Conservation (phyloP, 2,113 vertebrate genomes). For the Ctenomys sociabilis region DNA sequence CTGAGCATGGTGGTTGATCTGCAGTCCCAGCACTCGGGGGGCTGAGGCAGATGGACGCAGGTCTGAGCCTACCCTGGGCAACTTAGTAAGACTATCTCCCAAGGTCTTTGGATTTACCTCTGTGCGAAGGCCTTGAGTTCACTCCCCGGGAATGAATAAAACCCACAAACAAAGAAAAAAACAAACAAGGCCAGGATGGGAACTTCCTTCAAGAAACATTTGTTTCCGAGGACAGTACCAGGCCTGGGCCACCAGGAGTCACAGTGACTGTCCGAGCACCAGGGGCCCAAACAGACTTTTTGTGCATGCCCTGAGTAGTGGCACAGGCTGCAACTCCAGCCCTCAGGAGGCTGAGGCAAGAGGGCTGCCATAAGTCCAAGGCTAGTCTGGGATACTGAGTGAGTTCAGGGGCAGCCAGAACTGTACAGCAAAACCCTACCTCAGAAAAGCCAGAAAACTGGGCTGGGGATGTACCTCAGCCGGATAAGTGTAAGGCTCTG, state of each 20-base stretch:
- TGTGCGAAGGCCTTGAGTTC: not conserved
- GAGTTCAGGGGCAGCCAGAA: not conserved
- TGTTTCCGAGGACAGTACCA: not conserved
- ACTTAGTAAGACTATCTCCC: not conserved
- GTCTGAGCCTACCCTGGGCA: not conserved
- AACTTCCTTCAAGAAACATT: not conserved
- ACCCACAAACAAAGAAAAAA: not conserved
- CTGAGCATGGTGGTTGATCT: not conserved
- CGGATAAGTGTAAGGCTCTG: too few species aligned
- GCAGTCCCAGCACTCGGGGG: not conserved
- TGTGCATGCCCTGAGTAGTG: too few species aligned
- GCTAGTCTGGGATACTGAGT: not conserved
- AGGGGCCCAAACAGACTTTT: not conserved
- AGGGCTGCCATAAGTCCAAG: not conserved
- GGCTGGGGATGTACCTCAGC: too few species aligned
- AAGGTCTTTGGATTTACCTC: not conserved
- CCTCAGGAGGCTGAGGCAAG: not conserved
- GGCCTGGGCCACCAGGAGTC: not conserved
- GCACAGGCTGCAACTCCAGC: too few species aligned
- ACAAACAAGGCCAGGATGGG: not conserved
- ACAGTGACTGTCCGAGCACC: fast-evolving
- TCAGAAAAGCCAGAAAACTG: not conserved
- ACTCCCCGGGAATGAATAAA: not conserved
- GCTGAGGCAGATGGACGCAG: not conserved
- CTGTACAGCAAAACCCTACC: not conserved